These are phyloP conservation scores for Pteronotus mesoamericanus DNA, from an alignment of 2,797 vertebrate species.

Conservation along the genomic window DNA sequence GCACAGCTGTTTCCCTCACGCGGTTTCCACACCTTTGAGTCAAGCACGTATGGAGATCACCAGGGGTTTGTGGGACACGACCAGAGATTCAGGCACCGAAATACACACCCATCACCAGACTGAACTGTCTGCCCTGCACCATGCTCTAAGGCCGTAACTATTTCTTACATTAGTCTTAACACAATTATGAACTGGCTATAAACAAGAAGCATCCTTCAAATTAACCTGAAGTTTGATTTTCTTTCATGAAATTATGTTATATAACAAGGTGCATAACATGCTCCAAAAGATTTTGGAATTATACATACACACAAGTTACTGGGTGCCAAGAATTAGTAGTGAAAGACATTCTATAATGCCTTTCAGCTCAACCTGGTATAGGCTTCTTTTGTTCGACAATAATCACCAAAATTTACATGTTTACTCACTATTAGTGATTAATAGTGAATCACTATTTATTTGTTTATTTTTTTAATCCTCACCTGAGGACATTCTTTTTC, in stretches of 20 bases:
- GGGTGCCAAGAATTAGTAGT: not conserved
- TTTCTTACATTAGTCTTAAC: not conserved
- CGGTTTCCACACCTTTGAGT: not conserved
- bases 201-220: not conserved
- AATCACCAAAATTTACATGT: not conserved
- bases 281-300: not conserved
- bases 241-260: not conserved
- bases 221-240: not conserved
- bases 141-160: not conserved
- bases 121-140: not conserved
- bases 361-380: not conserved
- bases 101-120: not conserved
- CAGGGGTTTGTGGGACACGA: not conserved
- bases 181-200: not conserved
- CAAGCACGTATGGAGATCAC: not conserved
- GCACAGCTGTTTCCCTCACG: not conserved
- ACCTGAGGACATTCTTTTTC: no score
- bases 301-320: fast-evolving
- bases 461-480: no score
- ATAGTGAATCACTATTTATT: no score
- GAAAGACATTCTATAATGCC: not conserved
- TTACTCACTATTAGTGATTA: no score
- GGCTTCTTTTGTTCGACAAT: not conserved
- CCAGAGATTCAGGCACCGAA: not conserved
- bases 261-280: not conserved